Conservation (phyloP, 37 sponge, comb jelly and placozoan species). For the Lycopodina hypogea region DNA sequence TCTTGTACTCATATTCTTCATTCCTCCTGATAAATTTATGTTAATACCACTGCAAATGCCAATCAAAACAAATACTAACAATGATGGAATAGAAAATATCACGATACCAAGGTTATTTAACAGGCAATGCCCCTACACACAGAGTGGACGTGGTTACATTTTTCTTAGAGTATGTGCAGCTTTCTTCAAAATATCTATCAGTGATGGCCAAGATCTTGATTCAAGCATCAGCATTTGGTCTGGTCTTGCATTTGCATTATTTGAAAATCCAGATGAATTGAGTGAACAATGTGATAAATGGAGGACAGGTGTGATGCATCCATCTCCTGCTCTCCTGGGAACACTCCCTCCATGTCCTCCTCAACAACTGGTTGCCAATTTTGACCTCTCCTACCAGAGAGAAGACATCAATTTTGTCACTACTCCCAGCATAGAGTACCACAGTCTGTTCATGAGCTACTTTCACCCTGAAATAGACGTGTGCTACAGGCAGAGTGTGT, state of each 20-base stretch:
- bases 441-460: not conserved
- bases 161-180: constrained; percentile 2
- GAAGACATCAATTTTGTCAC: not conserved
- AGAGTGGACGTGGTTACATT: not conserved
- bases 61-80: not conserved
- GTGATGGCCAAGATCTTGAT: not conserved
- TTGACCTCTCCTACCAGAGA: not conserved
- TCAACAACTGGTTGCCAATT: constrained; percentile 1
- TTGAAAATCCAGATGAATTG: not conserved
- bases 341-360: constrained; percentile 30
- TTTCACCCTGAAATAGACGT: constrained; percentile 18
- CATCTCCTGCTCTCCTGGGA: not conserved
- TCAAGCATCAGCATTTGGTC: not conserved
- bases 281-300: not conserved
- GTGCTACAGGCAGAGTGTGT: constrained; percentile 21
- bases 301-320: not conserved
- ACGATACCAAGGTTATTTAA: not conserved
- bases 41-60: not conserved
- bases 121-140: too few species aligned
- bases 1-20: not conserved
- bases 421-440: not conserved
- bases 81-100: constrained; percentile 12
- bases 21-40: not conserved
- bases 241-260: not conserved
- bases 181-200: constrained; percentile 4